These are phyloP conservation scores for Rhinolophus sinicus DNA, from an alignment of 2,113 vertebrate genomes.

Conservation along the genomic window DNA sequence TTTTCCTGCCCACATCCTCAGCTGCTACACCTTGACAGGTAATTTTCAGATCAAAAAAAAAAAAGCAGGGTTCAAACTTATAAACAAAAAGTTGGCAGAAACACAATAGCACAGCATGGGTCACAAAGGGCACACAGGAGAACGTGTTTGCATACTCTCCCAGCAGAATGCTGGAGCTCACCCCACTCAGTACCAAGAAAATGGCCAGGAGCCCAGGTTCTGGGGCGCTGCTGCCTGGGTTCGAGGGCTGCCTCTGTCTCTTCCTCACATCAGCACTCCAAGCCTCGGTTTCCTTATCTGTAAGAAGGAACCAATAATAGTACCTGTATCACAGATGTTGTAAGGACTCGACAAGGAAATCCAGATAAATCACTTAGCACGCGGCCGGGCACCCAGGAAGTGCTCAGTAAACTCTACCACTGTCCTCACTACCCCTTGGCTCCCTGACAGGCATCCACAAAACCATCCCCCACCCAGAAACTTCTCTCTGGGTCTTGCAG, in stretches of 20 bases:
- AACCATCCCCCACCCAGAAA: background rate
- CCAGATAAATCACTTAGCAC: background rate
- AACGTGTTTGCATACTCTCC: accelerated
- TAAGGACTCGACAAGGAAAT: background rate
- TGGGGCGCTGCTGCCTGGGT: too few relatives aligned
- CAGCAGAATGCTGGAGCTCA: background rate
- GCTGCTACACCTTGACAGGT: background rate
- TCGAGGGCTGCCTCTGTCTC: background rate
- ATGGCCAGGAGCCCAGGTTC: background rate
- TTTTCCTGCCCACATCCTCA: background rate
- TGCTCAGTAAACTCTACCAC: background rate
- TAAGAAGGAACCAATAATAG: background rate
- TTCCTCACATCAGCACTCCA: background rate
- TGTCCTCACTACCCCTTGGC: background rate
- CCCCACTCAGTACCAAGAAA: background rate
- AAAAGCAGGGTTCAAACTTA: background rate
- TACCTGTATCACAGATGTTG: background rate
- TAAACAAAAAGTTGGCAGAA: background rate
- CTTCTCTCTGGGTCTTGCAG: background rate
- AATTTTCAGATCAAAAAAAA: background rate
- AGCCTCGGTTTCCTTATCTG: background rate
- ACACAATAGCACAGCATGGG: background rate
- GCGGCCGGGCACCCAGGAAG: background rate
- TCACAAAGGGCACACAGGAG: accelerated
- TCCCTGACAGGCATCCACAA: background rate